Evolutionary conservation across 2,888 invertebrate genomes (phyloP).

Genomic region (Aphodius sticticus): DNA sequence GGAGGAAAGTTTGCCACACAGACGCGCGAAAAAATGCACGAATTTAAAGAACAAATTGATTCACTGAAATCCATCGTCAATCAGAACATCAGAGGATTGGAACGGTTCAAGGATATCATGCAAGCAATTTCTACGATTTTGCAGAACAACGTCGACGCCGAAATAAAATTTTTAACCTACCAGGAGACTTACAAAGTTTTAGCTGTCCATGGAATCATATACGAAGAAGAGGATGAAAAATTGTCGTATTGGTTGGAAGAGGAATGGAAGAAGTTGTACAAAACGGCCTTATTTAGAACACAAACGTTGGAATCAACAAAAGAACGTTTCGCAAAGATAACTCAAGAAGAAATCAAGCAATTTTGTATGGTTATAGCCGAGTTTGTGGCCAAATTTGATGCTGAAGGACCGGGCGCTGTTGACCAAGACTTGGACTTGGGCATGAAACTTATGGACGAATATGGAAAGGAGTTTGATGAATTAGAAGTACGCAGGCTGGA

Average conservation of each 20-base stretch:
- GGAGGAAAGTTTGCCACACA: conserved; percentile 73
- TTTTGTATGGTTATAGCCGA: conserved; percentile 69
- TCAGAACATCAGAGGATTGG: conserved; percentile 78
- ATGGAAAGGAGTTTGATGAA: conserved; percentile 69
- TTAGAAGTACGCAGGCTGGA: conserved; percentile 72
- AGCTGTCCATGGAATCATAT: conserved; percentile 72
- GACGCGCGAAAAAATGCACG: conserved; percentile 73
- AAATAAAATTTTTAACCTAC: conserved; percentile 76
- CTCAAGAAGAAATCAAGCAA: conserved; percentile 75
- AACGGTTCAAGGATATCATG: conserved; percentile 86
- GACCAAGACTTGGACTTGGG: conserved; percentile 81
- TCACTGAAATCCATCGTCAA: conserved; percentile 70
- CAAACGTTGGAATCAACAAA: conserved; percentile 82
- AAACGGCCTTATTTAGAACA: conserved; percentile 73
- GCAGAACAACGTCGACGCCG: conserved; percentile 78
- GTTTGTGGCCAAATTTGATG: conserved; percentile 78
- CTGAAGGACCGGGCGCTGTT: conserved; percentile 82
- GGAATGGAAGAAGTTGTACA: conserved; percentile 75
- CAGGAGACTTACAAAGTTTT: conserved; percentile 82
- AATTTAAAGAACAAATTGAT: conserved; percentile 74
- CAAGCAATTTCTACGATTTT: conserved; percentile 81
- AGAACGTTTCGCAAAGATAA: conserved; percentile 84
- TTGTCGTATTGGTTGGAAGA: conserved; percentile 69
- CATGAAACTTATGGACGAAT: conserved; percentile 74
- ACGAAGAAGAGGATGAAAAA: conserved; percentile 64